Percentiles rank a stretch among this genome's conserved stretches.
Evolutionary conservation across 1,140 invertebrate genomes (phyloP).

Genomic region (Lethrus apterus): DNA sequence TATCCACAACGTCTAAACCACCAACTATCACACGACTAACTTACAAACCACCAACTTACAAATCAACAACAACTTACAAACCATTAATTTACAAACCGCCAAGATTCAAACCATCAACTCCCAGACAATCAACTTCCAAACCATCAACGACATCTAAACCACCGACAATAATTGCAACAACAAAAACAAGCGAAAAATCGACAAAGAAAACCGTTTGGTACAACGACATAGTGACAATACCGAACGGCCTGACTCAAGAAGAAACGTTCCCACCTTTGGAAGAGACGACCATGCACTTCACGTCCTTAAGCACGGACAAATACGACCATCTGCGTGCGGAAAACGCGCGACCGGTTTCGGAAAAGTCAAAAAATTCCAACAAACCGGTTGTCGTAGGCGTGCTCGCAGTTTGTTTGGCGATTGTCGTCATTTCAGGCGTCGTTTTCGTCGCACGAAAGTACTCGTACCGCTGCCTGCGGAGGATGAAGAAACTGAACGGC

Average conservation of each 20-base stretch:
- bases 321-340: neutral
- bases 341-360: neutral
- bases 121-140: neutral
- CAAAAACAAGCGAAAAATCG: neutral
- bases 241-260: too few relatives aligned
- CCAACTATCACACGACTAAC: too few relatives aligned
- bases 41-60: neutral
- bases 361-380: neutral
- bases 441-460: conserved; percentile 10
- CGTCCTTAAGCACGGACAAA: neutral
- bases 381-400: conserved; percentile 7
- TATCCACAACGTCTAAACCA: neutral
- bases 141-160: neutral
- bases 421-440: conserved; percentile 1
- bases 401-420: conserved; percentile 9
- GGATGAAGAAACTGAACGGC: neutral
- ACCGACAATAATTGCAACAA: neutral
- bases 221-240: conserved; percentile 6
- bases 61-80: too few relatives aligned
- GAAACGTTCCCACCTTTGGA: neutral
- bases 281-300: neutral
- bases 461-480: neutral
- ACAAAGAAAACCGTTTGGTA: neutral
- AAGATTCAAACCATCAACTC: too few relatives aligned
- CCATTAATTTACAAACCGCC: too few relatives aligned